A percentile compares a stretch with the other conserved stretches of the same genome.
These are phyloP conservation scores for Otus sunia DNA, from an alignment of 2,113 vertebrate genomes.

Conservation along the genomic window DNA sequence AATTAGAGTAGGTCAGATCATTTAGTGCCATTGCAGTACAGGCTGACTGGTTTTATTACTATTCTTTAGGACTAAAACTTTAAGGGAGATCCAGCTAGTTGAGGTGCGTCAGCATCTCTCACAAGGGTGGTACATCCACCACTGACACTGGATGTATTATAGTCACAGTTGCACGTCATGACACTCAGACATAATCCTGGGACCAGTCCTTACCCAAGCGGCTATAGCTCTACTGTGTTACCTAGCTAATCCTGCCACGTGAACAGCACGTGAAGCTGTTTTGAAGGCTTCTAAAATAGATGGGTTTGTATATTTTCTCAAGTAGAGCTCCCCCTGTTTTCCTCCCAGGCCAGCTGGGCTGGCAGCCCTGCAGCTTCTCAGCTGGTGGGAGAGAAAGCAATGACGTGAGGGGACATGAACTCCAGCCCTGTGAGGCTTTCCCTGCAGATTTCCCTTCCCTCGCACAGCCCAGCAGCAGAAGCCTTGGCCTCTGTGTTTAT, in stretches of 20 bases:
- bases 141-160: accelerated
- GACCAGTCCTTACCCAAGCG: not conserved
- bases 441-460: not conserved
- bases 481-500: no score
- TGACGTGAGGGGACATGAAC: accelerated
- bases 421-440: not conserved
- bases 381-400: not conserved
- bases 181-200: no score
- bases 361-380: not conserved
- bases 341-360: not conserved
- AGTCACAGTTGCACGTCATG: accelerated
- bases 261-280: not conserved
- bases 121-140: not conserved
- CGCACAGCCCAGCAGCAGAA: not conserved
- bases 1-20: not conserved
- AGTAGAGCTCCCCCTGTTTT: not conserved
- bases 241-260: accelerated
- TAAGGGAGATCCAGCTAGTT: not conserved
- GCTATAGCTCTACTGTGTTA: not conserved
- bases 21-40: not conserved
- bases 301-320: not conserved
- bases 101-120: not conserved
- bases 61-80: not conserved
- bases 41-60: accelerated
- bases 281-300: not conserved